Conservation (phyloP, 1,140 invertebrate species). For the Helicorthomorpha holstii region DNA sequence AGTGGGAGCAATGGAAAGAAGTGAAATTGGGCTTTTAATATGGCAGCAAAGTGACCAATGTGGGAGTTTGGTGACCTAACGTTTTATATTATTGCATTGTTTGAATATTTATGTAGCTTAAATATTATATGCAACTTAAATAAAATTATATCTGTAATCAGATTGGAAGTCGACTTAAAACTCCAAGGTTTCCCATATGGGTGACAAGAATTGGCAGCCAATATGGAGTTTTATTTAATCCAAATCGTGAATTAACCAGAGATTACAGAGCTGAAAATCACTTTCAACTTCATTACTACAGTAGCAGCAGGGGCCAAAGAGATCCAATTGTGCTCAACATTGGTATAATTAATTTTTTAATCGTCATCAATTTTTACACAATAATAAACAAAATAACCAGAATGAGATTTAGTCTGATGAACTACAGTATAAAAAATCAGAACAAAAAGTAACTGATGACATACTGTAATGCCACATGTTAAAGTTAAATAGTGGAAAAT, state of each 20-base stretch:
- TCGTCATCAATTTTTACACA: too few relatives aligned
- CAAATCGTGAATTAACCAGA: slow-evolving; percentile 54
- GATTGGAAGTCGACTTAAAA: slow-evolving; percentile 62
- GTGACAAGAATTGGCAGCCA: slow-evolving; percentile 49
- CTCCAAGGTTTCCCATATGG: slow-evolving; percentile 65
- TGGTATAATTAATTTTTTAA: slow-evolving; percentile 21
- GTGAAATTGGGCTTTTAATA: slow-evolving; percentile 39
- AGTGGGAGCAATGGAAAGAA: slow-evolving; percentile 49
- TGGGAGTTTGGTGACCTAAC: slow-evolving; percentile 11
- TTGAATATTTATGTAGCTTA: too few relatives aligned
- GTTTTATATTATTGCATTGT: too few relatives aligned
- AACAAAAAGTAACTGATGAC: too few relatives aligned
- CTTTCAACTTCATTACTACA: slow-evolving; percentile 59
- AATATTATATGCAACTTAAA: too few relatives aligned
- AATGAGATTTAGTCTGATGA: too few relatives aligned
- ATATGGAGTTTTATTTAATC: slow-evolving; percentile 59
- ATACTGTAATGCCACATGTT: too few relatives aligned
- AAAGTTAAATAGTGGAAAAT: too few relatives aligned
- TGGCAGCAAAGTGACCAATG: slow-evolving; percentile 21
- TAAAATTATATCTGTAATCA: slow-evolving; percentile 23
- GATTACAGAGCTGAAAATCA: slow-evolving; percentile 64
- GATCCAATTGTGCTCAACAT: slow-evolving; percentile 36
- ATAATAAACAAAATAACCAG: too few relatives aligned
- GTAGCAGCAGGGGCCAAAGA: slow-evolving; percentile 48
- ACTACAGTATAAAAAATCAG: too few relatives aligned